Evolutionary conservation across 2,888 invertebrate genomes (phyloP).

Genomic region (Phoronis australis): DNA sequence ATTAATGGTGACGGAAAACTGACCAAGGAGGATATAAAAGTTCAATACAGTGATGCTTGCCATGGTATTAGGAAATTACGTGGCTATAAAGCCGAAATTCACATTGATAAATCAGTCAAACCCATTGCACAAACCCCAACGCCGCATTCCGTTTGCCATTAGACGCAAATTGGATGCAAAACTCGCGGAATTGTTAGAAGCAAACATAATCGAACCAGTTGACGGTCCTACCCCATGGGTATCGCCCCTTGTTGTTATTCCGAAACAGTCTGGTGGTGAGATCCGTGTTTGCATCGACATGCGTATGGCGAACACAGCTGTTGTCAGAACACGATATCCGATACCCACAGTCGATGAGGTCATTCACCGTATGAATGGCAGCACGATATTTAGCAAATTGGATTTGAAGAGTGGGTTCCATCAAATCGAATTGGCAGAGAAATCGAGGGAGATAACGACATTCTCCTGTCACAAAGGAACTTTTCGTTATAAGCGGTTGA

Average conservation of each 20-base stretch:
- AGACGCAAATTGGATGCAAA: constrained; percentile 15
- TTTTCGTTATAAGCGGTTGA: constrained; percentile 19
- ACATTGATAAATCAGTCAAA: constrained; percentile 15
- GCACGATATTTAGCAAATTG: constrained; percentile 19
- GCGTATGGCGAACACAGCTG: constrained; percentile 21
- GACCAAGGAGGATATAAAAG: too few relatives aligned
- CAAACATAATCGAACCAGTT: constrained; percentile 20
- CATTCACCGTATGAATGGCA: constrained; percentile 18
- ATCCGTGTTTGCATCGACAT: constrained; percentile 16
- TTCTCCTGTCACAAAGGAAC: constrained; percentile 18
- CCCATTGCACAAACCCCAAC: constrained; percentile 14
- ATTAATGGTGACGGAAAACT: too few relatives aligned
- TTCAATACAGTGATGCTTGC: constrained; percentile 11
- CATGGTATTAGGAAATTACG: constrained; percentile 14
- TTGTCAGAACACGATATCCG: constrained; percentile 16
- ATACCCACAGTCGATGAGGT: constrained; percentile 23
- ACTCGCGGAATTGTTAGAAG: constrained; percentile 13
- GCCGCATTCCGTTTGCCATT: constrained; percentile 18
- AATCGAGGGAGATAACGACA: constrained; percentile 19
- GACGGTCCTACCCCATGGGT: constrained; percentile 21
- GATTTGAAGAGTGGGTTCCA: constrained; percentile 20
- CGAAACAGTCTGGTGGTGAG: constrained; percentile 6
- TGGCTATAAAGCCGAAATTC: constrained; percentile 10
- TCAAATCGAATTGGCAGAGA: constrained; percentile 19
- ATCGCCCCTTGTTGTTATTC: constrained; percentile 16